Evolutionary conservation across 30 jellyfish, hydroid and myxozoan species (phyloP).

Genomic region (Euphysa ruthae): DNA sequence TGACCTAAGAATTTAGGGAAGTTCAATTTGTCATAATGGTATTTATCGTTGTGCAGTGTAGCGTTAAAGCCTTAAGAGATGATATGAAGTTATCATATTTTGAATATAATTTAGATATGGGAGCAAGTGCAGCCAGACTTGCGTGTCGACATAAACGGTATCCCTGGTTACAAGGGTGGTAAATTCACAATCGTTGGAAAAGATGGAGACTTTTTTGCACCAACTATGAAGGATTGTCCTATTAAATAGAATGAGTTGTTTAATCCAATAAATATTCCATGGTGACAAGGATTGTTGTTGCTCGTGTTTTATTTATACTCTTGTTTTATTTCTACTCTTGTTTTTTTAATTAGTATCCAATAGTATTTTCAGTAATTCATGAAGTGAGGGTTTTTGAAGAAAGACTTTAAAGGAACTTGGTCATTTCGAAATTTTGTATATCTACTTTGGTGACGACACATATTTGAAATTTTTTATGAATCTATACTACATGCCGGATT

Average conservation of each 20-base stretch:
- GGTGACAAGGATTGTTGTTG: no score
- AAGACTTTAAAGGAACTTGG: no score
- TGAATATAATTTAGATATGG: conserved; percentile 45
- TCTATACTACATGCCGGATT: no score
- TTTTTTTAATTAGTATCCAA: no score
- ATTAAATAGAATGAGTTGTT: conserved; percentile 53
- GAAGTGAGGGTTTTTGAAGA: no score
- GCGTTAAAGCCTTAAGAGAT: not conserved
- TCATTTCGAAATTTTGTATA: no score
- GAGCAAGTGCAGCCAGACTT: conserved; percentile 87
- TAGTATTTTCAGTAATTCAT: no score
- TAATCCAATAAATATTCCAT: no score
- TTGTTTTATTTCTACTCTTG: no score
- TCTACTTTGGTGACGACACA: no score
- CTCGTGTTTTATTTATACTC: no score
- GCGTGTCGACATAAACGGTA: conserved; percentile 58
- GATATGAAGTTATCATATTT: not conserved
- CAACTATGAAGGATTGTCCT: conserved; percentile 67
- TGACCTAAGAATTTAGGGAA: not conserved
- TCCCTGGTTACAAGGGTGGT: conserved; percentile 71
- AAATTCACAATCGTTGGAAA: conserved; percentile 44
- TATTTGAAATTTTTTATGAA: no score
- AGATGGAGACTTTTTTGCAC: conserved; percentile 58
- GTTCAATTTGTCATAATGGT: not conserved
- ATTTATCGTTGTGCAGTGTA: not conserved